Conservation (phyloP, 2,113 vertebrate species). For the western clawed frog (Xenopus tropicalis) region UCB_Xtro_10.0 CM004445.2:60376001-60376500, state of each 20-base stretch:
- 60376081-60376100: too few relatives aligned
- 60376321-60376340: slow-evolving; percentile 15
- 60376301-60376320: slow-evolving; percentile 26
- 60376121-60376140: too few relatives aligned
- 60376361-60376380: neutral
- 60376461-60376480: too few relatives aligned
- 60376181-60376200: slow-evolving; percentile 29
- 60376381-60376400: neutral
- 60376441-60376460: too few relatives aligned
- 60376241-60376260: slow-evolving; percentile 41
- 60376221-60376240: slow-evolving; percentile 35
- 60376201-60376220: slow-evolving; percentile 38
- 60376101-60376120: too few relatives aligned
- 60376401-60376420: neutral
- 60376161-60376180: neutral
- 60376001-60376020: neutral
- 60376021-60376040: neutral
- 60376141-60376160: too few relatives aligned
- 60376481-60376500: too few relatives aligned
- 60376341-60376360: slow-evolving; percentile 12
- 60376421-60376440: too few relatives aligned
- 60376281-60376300: slow-evolving; percentile 37
- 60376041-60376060: too few relatives aligned
- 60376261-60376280: slow-evolving; percentile 37
- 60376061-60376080: too few relatives aligned